Evolutionary conservation across 2,113 vertebrate genomes (phyloP), one percentile per base, ranked within the genome.

Genomic region (Chunga burmeisteri): DNA sequence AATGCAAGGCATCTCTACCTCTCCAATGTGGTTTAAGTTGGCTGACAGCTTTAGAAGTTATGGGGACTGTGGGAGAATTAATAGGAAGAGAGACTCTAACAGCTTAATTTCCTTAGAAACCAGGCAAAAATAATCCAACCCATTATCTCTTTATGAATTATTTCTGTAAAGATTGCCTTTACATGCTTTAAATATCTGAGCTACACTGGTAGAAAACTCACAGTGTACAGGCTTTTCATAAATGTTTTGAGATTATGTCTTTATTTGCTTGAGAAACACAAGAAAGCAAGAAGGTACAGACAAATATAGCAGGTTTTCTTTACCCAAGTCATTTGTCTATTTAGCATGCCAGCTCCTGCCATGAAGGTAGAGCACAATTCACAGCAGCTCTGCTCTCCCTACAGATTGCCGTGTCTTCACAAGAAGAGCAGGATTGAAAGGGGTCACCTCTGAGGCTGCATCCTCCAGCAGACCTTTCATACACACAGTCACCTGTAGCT

Each of bases 61-160:
- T 55, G 44, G 26, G n/a, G 55, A 50, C 59, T 87, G 65, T 70
- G 59, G 47, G 65, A 77, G 50, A 95, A 81, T 62, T 81, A 86
- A 70, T 87, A 91, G 38, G 32, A 86, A 91, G 8, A 67, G 1
- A 50, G 81, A 63, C 25, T 42, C 20, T 59, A 81, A 86, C 92
- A 81, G 42, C 61, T 93, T 93, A 4, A 94, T 95, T 96, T 93
- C 77, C 86, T 94, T 96, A 91, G 95, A 96, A 96, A 94, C 68
- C 42, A 84, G 55, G 89, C 68, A 93, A 96, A 95, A 94, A 91
- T 96, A 96, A 86, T 89, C 61, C 55, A 89, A 58, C 9, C 50
- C 47, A 89, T 96, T 96, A 94, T 78, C 50, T 71, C 52, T 47
- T 81, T 63, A 81, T 95, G 65, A 93, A 94, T 93, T 95, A 89